Conservation (phyloP, 2,797 vertebrate genomes). For the Girardinus metallicus region DNA sequence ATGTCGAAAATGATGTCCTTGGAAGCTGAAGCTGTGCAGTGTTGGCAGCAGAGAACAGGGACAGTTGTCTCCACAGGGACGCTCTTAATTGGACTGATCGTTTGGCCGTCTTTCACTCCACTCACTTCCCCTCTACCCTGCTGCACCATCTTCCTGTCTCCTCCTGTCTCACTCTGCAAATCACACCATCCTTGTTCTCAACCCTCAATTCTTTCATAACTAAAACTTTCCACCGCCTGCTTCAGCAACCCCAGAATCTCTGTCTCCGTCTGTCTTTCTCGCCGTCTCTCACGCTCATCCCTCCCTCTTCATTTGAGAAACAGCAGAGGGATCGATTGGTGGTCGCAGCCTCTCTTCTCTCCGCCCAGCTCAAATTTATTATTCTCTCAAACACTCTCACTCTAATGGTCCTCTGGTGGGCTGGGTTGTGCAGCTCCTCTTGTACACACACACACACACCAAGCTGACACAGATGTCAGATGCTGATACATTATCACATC, state of each 20-base stretch:
- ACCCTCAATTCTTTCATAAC: slow-evolving; percentile 14
- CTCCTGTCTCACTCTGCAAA: slow-evolving; percentile 6
- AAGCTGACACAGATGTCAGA: slow-evolving; percentile 36
- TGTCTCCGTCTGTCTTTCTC: slow-evolving; percentile 11
- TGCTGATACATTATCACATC: slow-evolving; percentile 58
- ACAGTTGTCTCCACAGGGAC: slow-evolving; percentile 60
- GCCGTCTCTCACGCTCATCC: slow-evolving; percentile 44
- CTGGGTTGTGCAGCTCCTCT: slow-evolving; percentile 3
- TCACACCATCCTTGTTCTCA: slow-evolving; percentile 2
- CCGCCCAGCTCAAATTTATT: slow-evolving; percentile 63
- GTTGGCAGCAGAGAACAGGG: slow-evolving; percentile 53
- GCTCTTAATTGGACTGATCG: slow-evolving; percentile 74
- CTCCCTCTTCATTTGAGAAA: slow-evolving; percentile 72
- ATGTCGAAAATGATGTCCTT: slow-evolving; percentile 54
- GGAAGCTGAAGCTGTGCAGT: slow-evolving; percentile 46
- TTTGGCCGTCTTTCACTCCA: slow-evolving; percentile 68
- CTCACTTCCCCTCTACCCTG: slow-evolving; percentile 34
- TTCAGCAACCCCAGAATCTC: slow-evolving; percentile 12
- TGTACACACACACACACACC: background rate
- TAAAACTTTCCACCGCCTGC: slow-evolving; percentile 15
- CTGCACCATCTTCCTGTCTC: slow-evolving; percentile 29
- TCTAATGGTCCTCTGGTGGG: slow-evolving; percentile 60
- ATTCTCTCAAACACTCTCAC: slow-evolving; percentile 66
- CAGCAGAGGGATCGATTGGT: slow-evolving; percentile 71
- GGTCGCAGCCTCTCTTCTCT: slow-evolving; percentile 65